Conservation (phyloP, 2,888 invertebrate species). For the Limnephilus rhombicus region DNA sequence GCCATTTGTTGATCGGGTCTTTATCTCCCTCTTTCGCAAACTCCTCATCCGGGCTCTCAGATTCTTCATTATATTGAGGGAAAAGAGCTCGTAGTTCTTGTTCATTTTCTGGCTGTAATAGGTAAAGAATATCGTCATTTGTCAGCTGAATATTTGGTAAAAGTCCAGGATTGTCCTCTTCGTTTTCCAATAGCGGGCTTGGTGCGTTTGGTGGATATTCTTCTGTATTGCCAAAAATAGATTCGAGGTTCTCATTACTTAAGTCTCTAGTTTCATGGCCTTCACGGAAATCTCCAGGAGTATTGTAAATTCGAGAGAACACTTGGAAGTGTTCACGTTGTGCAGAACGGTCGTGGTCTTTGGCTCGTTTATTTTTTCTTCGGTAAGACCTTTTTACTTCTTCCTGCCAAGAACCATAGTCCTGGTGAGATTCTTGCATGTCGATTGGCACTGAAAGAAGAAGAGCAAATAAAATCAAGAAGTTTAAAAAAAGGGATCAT, state of each 20-base stretch:
- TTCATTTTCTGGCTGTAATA: conserved; percentile 68
- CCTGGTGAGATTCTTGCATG: conserved; percentile 36
- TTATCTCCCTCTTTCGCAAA: conserved; percentile 29
- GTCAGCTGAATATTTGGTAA: conserved; percentile 63
- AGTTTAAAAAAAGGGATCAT: background rate
- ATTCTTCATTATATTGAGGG: conserved; percentile 50
- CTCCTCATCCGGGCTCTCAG: conserved; percentile 32
- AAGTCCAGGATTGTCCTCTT: conserved; percentile 9
- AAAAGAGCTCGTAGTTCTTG: conserved; percentile 56
- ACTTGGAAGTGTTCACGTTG: conserved; percentile 53
- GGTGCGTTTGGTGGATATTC: conserved; percentile 29
- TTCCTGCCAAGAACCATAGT: conserved; percentile 55
- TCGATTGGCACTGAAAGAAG: conserved; percentile 49
- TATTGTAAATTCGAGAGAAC: conserved; percentile 69
- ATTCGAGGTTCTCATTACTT: conserved; percentile 44
- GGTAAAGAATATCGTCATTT: conserved; percentile 68
- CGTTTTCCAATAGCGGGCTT: background rate
- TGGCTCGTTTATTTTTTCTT: conserved; percentile 54
- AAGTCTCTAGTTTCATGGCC: conserved; percentile 69
- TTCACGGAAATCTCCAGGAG: conserved; percentile 70
- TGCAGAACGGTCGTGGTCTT: conserved; percentile 13
- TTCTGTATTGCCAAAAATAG: conserved; percentile 52
- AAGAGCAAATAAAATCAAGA: background rate
- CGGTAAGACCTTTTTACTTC: conserved; percentile 47
- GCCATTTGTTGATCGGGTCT: conserved; percentile 60